phyloP scores from a whole-genome alignment of 2,113 vertebrate species.

The Trematocara nigrifrons region DNA sequence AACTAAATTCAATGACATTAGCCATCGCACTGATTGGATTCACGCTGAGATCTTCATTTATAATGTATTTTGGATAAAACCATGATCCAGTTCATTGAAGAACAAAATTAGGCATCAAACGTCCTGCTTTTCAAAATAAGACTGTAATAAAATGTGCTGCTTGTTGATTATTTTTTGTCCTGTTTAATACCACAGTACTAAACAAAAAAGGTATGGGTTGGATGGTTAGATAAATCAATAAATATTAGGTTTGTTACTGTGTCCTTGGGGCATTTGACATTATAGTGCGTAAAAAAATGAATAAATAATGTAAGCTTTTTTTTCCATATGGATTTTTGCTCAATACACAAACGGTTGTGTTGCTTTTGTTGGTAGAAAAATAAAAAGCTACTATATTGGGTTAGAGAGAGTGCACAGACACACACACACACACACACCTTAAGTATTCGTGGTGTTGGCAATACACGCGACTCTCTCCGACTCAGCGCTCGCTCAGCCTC shows the following conservation, averaged over 20 bases:
- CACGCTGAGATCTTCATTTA: neutral
- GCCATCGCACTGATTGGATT: neutral
- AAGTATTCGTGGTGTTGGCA: constrained; percentile 73
- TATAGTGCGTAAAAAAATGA: neutral
- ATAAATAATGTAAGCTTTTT: neutral
- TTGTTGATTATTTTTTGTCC: neutral
- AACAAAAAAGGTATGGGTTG: neutral
- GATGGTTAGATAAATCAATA: neutral
- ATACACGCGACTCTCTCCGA: constrained; percentile 81
- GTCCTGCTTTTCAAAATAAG: neutral
- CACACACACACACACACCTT: constrained; percentile 41
- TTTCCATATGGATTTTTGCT: neutral
- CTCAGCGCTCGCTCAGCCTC: constrained; percentile 78
- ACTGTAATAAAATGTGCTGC: neutral
- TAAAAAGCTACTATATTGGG: neutral
- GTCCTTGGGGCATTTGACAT: neutral
- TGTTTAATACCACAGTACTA: neutral
- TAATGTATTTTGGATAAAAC: neutral
- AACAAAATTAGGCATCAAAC: neutral
- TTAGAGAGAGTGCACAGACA: neutral
- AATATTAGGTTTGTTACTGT: neutral
- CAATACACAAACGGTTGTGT: neutral
- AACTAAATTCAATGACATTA: neutral
- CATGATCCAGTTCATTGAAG: neutral
- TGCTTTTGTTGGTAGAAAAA: neutral